Evolutionary conservation across 2,113 vertebrate species (phyloP), one percentile per base, ranked within the genome.

Genomic region (Tamias sibiricus): DNA sequence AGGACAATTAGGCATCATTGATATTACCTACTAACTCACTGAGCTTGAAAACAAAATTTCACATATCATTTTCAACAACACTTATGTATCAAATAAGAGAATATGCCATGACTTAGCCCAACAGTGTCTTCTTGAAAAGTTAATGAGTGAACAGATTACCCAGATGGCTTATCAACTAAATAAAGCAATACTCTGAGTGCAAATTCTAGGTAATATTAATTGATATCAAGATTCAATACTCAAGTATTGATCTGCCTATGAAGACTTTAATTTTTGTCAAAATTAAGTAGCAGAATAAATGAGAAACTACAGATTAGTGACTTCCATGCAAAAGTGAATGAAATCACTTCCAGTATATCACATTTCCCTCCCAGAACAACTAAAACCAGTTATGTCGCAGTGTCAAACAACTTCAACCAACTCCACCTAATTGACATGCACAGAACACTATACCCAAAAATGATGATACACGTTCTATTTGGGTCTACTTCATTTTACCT

Each of bases 21-120:
- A 84, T 97, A 91, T 97, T 88, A 97, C 7, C 92, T 76, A 40
- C 64, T 19, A 89, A 87, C 35, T 95, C 68, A 83, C 44, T 92
- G 83, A 80, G 47, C 64, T 76, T 95, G 94, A 96, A 98, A 97
- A n/a, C 17, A 75, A 79, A 69, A 85, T 40, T 62, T 40, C 37
- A 8, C n/a, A 32, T 74, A 37, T 85, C 12, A 84, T 59, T 82
- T 68, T 72, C 26, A 90, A 69, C 77, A 82, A 62, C 1, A 0
- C 52, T 59, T 44, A 68, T 40, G n/a, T 44, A 62, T 59, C 57
- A n/a, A 87, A 64, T 57, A 92, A 84, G 57, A 84, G 90, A 95
- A 49, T 82, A 92, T 19, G 8, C 69, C 49, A 7, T 26, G 8
- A 95, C n/a, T 68, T 57, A 69, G 1, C 49, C 87, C 22, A 92